Percentiles rank a stretch among this genome's conserved stretches.
Conservation (phyloP, 2,888 invertebrate species). For the Eristalis tenax region DNA sequence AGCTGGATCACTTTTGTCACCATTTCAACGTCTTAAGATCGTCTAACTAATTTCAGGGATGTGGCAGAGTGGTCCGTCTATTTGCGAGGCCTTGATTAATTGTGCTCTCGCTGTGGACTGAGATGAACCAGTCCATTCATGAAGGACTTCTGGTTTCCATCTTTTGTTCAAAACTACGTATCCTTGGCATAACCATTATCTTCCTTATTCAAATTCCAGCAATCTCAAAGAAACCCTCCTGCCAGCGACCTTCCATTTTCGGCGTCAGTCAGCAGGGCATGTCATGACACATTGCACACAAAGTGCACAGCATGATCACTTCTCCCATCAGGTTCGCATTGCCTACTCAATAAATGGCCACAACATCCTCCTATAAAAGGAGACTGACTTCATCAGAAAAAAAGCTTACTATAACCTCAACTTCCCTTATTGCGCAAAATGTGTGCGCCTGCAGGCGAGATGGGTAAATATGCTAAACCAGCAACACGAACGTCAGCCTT, state of each 20-base stretch:
- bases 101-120: too few relatives aligned
- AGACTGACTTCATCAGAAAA: background rate
- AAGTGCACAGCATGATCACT: background rate
- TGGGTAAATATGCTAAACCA: conserved; percentile 12
- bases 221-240: background rate
- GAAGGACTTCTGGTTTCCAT: too few relatives aligned
- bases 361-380: conserved; percentile 3
- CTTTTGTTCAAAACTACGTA: too few relatives aligned
- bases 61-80: too few relatives aligned
- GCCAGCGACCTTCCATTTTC: background rate
- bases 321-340: background rate
- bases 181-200: too few relatives aligned
- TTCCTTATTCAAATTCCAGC: too few relatives aligned
- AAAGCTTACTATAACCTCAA: background rate
- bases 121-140: too few relatives aligned
- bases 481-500: background rate
- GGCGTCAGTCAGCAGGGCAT: background rate
- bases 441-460: conserved; percentile 10
- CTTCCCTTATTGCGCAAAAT: background rate
- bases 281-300: background rate
- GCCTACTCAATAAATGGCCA: background rate
- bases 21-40: too few relatives aligned
- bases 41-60: too few relatives aligned
- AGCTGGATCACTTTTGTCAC: too few relatives aligned
- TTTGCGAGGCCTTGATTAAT: too few relatives aligned